These are phyloP conservation scores for Drosophila helvetica DNA, from an alignment of 2,888 invertebrate genomes.

Conservation along the genomic window DNA sequence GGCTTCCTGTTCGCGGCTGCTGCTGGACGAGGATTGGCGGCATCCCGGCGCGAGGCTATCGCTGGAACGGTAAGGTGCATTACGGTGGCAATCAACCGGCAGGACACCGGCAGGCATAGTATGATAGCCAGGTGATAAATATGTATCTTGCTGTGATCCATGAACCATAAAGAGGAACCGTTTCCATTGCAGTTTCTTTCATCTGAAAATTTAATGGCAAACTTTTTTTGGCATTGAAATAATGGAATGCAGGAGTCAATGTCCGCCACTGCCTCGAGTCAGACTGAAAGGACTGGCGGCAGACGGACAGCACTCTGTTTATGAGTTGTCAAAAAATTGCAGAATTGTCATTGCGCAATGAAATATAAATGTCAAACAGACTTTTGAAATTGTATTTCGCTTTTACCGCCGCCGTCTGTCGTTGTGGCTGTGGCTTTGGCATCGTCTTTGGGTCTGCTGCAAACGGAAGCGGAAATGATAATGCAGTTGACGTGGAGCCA, in stretches of 20 bases:
- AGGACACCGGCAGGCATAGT: conserved; percentile 88
- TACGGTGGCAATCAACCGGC: conserved; percentile 85
- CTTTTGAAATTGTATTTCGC: conserved; percentile 68
- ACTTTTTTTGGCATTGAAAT: not conserved
- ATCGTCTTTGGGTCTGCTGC: conserved; percentile 47
- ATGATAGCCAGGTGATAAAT: conserved; percentile 82
- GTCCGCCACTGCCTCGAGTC: conserved; percentile 5
- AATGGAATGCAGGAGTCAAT: conserved; percentile 5
- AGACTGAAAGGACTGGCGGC: not conserved
- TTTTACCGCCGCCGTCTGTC: conserved; percentile 41
- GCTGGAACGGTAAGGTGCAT: conserved; percentile 91
- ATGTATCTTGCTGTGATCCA: not conserved
- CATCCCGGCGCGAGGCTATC: conserved; percentile 89
- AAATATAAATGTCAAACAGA: conserved; percentile 79
- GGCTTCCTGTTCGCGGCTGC: conserved; percentile 78
- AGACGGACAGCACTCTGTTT: conserved; percentile 45
- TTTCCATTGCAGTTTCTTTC: not conserved
- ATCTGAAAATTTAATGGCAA: not conserved
- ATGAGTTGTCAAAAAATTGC: conserved; percentile 71
- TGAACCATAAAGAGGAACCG: not conserved
- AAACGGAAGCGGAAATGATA: conserved; percentile 73
- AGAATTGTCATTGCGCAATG: conserved; percentile 70
- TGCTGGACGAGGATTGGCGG: conserved; percentile 89
- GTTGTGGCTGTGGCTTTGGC: conserved; percentile 27
- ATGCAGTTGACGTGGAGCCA: conserved; percentile 43